phyloP scores from a whole-genome alignment of 2,888 invertebrate genomes.

The Drosophila merina region DNA sequence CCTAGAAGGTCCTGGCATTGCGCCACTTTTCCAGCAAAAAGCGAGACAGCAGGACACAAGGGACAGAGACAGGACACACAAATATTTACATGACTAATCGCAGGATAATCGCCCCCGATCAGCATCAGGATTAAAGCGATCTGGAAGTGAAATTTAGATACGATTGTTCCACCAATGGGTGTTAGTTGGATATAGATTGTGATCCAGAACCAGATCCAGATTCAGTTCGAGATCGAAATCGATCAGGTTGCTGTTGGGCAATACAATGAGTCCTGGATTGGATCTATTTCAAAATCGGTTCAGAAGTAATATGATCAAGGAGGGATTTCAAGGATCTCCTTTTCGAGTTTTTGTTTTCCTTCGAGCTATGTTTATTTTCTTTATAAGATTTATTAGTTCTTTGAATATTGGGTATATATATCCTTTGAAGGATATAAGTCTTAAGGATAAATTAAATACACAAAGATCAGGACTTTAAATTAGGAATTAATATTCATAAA shows the following conservation, averaged over 20 bases:
- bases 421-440: no score
- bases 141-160: conserved; percentile 28
- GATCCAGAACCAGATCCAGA: conserved; percentile 17
- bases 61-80: conserved; percentile 15
- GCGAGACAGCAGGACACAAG: not conserved
- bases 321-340: conserved; percentile 5
- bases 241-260: conserved; percentile 28
- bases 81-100: conserved; percentile 43
- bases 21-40: conserved; percentile 12
- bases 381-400: conserved; percentile 19
- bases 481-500: no score
- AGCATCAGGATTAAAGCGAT: conserved; percentile 39
- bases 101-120: conserved; percentile 39
- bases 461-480: no score
- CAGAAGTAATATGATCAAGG: conserved; percentile 28
- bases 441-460: no score
- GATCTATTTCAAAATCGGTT: conserved; percentile 9
- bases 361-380: conserved; percentile 8
- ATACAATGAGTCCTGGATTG: not conserved
- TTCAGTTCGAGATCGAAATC: not conserved
- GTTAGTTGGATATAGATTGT: conserved; percentile 30
- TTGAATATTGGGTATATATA: not conserved
- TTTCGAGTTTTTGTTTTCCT: not conserved
- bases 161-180: conserved; percentile 18
- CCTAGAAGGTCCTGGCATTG: conserved; percentile 17